Evolutionary conservation across 2,888 invertebrate genomes (phyloP), one percentile per base, ranked within the genome.

Genomic region (Zootermopsis nevadensis): DNA sequence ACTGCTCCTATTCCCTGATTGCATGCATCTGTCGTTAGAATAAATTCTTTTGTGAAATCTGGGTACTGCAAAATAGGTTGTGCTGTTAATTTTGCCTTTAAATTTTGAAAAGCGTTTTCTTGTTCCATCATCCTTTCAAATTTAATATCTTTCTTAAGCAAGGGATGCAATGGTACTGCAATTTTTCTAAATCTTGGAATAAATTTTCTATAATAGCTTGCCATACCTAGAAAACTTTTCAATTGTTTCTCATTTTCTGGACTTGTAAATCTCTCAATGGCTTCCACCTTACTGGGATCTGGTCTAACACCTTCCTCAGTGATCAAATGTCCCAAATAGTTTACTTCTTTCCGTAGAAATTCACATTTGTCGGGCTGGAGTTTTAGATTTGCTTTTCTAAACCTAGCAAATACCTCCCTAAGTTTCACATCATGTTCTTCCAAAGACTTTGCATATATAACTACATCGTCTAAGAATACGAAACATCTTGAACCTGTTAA

Each of bases 131-230:
- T 30, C 35, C 82, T 77, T 10, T 0, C 12, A n/a, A 60, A 66
- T 12, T 4, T 27, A 2, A 30, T 1, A 0, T 69, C 55, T 19
- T 77, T 27, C 7, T 77, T 85, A 69, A 84, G 76, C 67, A 82
- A 72, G 8, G 81, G 19, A 1, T 87, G 87, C 55, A 88, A 74
- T 0, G 87, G 88, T 84, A 86, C 85, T 4, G 88, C 86, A 3
- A 87, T 82, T 81, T 86, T 86, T 0, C 87, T 85, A 81, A 88
- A 89, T 19, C 88, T 83, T 38, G 85, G 80, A 0, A 90, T 89
- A 81, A 89, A 89, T 82, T 87, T 87, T n/a, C 88, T 48, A 66
- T 89, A 89, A 82, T 89, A 89, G 0, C 88, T 88, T 0, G 86
- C 66, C 48, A 89, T 72, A 19, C 89, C 89, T 33, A 89, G 66